Percentiles rank a stretch among this genome's conserved stretches.
phyloP scores from a whole-genome alignment of 1,140 invertebrate genomes.

The Ostrea denselamellosa region DNA sequence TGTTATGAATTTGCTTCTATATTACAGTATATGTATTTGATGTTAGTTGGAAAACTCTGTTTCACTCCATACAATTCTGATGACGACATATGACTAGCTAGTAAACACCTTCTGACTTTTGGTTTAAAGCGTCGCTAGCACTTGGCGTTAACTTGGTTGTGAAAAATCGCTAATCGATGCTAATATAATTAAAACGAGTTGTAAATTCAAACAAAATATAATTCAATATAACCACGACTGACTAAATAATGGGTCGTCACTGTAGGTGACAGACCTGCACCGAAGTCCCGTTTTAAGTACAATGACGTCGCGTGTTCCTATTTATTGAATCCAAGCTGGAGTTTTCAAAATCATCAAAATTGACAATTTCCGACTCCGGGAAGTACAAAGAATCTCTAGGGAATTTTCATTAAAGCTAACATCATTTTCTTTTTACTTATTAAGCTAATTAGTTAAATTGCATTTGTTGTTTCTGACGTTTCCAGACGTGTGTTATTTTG shows the following conservation, averaged over 20 bases:
- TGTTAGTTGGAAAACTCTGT: not conserved
- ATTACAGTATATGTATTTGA: not conserved
- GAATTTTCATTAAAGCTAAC: not conserved
- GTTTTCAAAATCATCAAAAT: not conserved
- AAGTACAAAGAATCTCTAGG: not conserved
- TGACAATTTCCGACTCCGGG: not conserved
- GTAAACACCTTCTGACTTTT: not conserved
- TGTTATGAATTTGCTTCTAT: no score
- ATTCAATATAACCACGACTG: not conserved
- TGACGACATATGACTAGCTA: not conserved
- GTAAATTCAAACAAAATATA: conserved; percentile 27
- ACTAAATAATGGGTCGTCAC: not conserved
- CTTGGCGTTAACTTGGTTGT: conserved; percentile 13
- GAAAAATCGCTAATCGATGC: conserved; percentile 34
- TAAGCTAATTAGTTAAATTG: not conserved
- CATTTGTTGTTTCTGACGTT: not conserved
- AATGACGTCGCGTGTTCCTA: not conserved
- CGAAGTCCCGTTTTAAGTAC: not conserved
- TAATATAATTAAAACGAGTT: conserved; percentile 33
- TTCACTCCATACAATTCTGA: not conserved
- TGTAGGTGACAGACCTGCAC: not conserved
- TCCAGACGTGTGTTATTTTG: not conserved
- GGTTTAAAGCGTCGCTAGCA: not conserved
- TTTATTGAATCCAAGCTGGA: not conserved
- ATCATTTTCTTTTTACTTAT: not conserved